These are phyloP conservation scores for Osedax frankpressi DNA, from an alignment of 2,888 invertebrate genomes.

Conservation along the genomic window DNA sequence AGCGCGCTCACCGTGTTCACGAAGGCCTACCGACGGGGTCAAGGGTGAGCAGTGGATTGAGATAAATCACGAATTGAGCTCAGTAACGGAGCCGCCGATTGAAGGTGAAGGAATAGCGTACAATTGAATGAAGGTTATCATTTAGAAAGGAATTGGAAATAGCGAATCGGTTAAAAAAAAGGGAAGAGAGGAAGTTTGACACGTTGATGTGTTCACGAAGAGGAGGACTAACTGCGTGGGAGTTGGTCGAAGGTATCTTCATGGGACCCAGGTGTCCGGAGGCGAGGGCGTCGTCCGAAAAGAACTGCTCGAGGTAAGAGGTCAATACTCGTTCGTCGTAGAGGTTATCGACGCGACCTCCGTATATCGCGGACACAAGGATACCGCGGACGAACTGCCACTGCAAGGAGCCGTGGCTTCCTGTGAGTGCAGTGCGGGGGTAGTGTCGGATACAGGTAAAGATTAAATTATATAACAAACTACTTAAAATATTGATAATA, in stretches of 20 bases:
- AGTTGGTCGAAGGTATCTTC: constrained; percentile 51
- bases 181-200: neutral
- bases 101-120: neutral
- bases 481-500: neutral
- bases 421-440: too few species aligned
- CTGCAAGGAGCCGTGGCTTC: neutral
- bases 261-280: constrained; percentile 54
- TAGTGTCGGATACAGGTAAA: too few species aligned
- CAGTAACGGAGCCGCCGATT: neutral
- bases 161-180: too few species aligned
- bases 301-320: constrained; percentile 54
- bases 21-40: constrained; percentile 55
- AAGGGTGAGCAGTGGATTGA: neutral
- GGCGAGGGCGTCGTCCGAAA: constrained; percentile 41
- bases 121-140: too few species aligned
- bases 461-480: neutral
- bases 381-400: constrained; percentile 68
- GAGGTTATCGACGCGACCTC: constrained; percentile 67
- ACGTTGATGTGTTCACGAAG: too few species aligned
- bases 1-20: constrained; percentile 56
- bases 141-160: neutral
- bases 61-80: neutral
- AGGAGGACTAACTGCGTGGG: constrained; percentile 48
- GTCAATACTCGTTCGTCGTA: constrained; percentile 60
- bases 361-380: constrained; percentile 67